phyloP scores from a whole-genome alignment of 2,888 invertebrate genomes.

The Torymus tubicola region DNA sequence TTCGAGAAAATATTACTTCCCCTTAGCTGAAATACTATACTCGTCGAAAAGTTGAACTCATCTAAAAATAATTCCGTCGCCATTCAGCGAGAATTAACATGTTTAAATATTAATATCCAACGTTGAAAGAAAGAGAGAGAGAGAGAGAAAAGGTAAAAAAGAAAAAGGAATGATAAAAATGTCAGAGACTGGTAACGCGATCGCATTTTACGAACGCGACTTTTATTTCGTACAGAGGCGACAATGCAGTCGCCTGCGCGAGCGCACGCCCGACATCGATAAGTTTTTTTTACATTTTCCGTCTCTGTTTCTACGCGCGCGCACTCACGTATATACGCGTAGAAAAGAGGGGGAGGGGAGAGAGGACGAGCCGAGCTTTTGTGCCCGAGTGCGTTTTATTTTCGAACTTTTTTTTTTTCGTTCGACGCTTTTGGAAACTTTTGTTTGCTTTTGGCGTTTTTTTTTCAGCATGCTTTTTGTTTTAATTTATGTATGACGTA shows the following conservation, averaged over 20 bases:
- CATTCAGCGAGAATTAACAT: too few relatives aligned
- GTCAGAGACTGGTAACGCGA: too few relatives aligned
- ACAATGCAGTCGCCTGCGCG: background rate
- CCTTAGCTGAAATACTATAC: too few relatives aligned
- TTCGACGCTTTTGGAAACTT: conserved; percentile 22
- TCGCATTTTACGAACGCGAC: too few relatives aligned
- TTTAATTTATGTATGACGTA: conserved; percentile 52
- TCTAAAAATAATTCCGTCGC: too few relatives aligned
- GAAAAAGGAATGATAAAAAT: too few relatives aligned
- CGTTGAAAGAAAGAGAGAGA: too few relatives aligned
- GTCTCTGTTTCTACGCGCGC: background rate
- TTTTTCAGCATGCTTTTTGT: conserved; percentile 28
- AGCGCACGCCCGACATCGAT: background rate
- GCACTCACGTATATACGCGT: background rate
- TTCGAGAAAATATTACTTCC: too few relatives aligned
- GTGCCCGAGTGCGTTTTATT: conserved; percentile 22
- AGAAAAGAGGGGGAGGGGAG: background rate
- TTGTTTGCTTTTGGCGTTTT: conserved; percentile 11
- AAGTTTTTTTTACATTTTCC: conserved; percentile 40
- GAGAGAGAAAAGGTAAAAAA: too few relatives aligned
- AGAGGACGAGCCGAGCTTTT: background rate
- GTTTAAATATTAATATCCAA: too few relatives aligned
- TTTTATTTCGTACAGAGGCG: background rate
- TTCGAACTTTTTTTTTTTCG: conserved; percentile 28
- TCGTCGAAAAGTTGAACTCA: too few relatives aligned